Evolutionary conservation across 2,888 invertebrate genomes (phyloP), one percentile per base, ranked within the genome.

Genomic region (Mesochorus sp.): DNA sequence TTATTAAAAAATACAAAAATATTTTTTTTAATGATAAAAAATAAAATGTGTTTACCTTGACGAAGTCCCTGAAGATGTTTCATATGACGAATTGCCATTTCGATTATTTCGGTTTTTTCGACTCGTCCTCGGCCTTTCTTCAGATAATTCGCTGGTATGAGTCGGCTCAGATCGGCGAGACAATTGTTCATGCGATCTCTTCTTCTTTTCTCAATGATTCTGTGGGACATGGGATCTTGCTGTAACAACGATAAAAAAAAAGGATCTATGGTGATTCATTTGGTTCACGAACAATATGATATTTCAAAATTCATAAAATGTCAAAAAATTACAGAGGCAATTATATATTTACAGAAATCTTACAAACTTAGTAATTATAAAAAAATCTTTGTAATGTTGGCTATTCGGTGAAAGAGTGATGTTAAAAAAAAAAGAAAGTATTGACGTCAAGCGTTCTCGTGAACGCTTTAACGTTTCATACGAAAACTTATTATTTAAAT

Each of bases 131-230:
- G 94, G 4, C 98, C 98, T 91, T 98, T 98, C 91, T 98, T 97
- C 87, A 98, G 93, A 90, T 97, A 98, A 86, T 97, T 96, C 0
- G 97, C 95, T 0, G 98, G 99, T 80, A 99, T 98, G 64, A 99
- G 94, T 39, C 97, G 94, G 66, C 98, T 97, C 28, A 99, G 93
- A 91, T 98, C 98, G 0, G 98, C 98, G 75, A 99, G 92, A 89
- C 98, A 98, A 91, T 97, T 98, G 93, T 99, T 99, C 98, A 99
- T 99, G 68, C 98, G 94, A 91, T 99, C 98, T 21, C 99, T 93
- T 34, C 98, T 94, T 53, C 98, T 93, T 91, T 99, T 99, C 92
- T 99, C 98, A 81, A 99, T 99, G 84, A 99, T 98, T 75, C 98
- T 95, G 91, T 98, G 98, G n/a, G 98, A 98, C 95, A 98, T 94